A percentile compares a stretch with the other conserved stretches of the same genome.
These are phyloP conservation scores for Leucophenga maculata DNA, from an alignment of 2,888 invertebrate genomes.

Conservation along the genomic window DNA sequence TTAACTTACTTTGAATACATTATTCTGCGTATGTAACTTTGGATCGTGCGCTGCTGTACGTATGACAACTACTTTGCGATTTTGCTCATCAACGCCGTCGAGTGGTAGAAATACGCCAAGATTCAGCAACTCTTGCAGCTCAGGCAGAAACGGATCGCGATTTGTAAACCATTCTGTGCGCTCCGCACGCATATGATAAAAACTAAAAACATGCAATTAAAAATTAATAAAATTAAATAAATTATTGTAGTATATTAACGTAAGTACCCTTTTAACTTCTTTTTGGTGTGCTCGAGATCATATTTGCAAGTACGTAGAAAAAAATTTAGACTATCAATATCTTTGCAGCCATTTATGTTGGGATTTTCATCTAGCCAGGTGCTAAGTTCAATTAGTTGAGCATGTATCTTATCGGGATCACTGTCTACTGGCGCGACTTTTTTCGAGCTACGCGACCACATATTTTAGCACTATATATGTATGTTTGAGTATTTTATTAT, in stretches of 20 bases:
- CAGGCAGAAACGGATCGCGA: constrained; percentile 75
- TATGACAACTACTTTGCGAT: constrained; percentile 76
- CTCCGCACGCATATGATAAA: constrained; percentile 75
- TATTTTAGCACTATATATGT: constrained; percentile 22
- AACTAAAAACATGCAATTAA: constrained; percentile 57
- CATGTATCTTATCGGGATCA: constrained; percentile 48
- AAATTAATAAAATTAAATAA: not conserved
- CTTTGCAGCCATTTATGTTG: constrained; percentile 71
- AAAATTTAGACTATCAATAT: constrained; percentile 73
- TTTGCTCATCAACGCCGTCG: constrained; percentile 72
- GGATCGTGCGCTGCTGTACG: constrained; percentile 77
- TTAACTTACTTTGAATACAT: constrained; percentile 75
- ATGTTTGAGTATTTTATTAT: not conserved
- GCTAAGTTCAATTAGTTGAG: constrained; percentile 60
- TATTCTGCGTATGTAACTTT: constrained; percentile 74
- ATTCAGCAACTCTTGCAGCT: constrained; percentile 75
- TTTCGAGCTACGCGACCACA: constrained; percentile 39
- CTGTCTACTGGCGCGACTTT: constrained; percentile 29
- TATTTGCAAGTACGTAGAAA: constrained; percentile 79
- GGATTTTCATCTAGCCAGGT: constrained; percentile 72
- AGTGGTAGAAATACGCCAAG: constrained; percentile 78
- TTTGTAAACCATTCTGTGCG: constrained; percentile 77
- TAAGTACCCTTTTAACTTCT: constrained; percentile 73
- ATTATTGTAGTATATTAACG: not conserved
- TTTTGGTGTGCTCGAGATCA: constrained; percentile 75